Percentiles rank a stretch among this genome's conserved stretches.
Conservation (phyloP, 2,888 invertebrate genomes). For the Tetramorium bicarinatum region DNA sequence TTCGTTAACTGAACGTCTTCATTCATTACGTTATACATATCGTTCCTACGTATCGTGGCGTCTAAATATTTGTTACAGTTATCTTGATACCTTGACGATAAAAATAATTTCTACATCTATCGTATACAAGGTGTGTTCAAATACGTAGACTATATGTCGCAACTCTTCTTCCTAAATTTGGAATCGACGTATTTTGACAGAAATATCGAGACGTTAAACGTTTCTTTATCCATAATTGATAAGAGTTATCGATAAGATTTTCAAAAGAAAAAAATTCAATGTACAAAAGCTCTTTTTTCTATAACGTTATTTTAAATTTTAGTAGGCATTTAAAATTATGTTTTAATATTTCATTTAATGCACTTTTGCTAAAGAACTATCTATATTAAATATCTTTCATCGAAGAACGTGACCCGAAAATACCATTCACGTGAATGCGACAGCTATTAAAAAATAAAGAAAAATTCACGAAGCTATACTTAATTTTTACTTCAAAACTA, state of each 20-base stretch:
- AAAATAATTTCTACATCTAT: not conserved
- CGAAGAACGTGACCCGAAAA: not conserved
- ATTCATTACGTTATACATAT: conserved; percentile 35
- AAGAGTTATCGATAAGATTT: not conserved
- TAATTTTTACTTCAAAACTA: not conserved
- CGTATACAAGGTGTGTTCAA: not conserved
- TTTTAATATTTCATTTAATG: not conserved
- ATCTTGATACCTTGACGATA: not conserved
- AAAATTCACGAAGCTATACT: not conserved
- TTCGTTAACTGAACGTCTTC: conserved; percentile 42
- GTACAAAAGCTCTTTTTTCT: not conserved
- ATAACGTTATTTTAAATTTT: not conserved
- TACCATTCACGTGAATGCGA: not conserved
- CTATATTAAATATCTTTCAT: not conserved
- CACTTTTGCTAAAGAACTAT: not conserved
- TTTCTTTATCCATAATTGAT: not conserved
- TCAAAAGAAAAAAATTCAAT: not conserved
- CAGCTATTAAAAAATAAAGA: not conserved
- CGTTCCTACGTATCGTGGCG: not conserved
- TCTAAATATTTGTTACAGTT: not conserved
- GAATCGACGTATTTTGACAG: not conserved
- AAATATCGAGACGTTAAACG: not conserved
- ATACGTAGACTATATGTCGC: not conserved
- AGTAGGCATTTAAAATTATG: not conserved
- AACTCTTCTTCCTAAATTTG: not conserved